Evolutionary conservation across 2,888 invertebrate genomes (phyloP), one percentile per base, ranked within the genome.

Genomic region (Gonocerus acuteangulatus): DNA sequence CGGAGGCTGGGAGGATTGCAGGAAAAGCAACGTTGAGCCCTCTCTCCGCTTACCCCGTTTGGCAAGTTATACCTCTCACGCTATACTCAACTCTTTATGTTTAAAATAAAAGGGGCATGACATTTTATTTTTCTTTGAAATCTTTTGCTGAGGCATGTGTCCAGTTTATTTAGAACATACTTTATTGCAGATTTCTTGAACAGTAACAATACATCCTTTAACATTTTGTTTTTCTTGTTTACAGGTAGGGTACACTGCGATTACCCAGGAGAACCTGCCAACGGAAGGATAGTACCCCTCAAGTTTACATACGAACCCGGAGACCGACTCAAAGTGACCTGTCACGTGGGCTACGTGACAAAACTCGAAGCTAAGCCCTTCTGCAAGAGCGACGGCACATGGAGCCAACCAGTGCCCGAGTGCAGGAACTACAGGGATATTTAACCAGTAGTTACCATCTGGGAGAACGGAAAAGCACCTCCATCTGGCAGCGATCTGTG

Each of bases 301-400:
- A 86, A 86, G 72, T 85, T 85, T 74, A 80, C 83, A 72, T 86
- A 86, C 74, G 85, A 85, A 71, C 84, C 86, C 13, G 85, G 85
- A 32, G 85, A 86, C 71, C 82, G 81, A 67, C 76, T 86, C 67
- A 82, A 82, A 71, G 82, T 86, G 51, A 82, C 81, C 61, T 86
- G 86, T 71, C 79, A 82, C 60, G 81, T 82, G 6, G 85, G 85
- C 39, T 85, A 80, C 72, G 80, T 82, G 63, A 78, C 79, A 61
- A 78, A 80, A n/a, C 77, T 79, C 54, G 81, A 82, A 68, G 67
- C 69, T 18, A 77, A 80, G 69, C 82, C 84, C 4, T 80, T 80
- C 63, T 75, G 74, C 66, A 68, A 69, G 54, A 77, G 80, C 32
- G 82, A 84, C 69, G 86, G 86, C 45, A 80, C 80, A 68, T 86